Percentiles rank a stretch among this genome's conserved stretches.
Evolutionary conservation across 2,113 vertebrate species (phyloP).

Genomic region (Ramphastos sulfuratus): DNA sequence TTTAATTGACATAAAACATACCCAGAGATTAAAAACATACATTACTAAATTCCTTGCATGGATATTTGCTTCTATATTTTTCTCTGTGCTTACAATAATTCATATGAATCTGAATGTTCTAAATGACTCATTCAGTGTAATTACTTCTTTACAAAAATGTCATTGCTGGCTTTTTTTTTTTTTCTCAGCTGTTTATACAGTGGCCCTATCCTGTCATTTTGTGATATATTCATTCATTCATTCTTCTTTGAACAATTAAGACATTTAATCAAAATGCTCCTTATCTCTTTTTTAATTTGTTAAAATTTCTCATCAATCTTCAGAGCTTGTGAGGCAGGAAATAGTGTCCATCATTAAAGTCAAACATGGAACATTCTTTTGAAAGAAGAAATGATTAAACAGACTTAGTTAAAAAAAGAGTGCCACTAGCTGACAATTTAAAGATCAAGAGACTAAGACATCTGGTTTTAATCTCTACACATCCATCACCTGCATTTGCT

Average conservation of each 20-base stretch:
- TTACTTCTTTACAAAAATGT: conserved; percentile 19
- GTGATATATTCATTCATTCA: background rate
- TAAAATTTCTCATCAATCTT: background rate
- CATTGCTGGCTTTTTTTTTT: background rate
- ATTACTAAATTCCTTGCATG: background rate
- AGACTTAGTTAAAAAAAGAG: background rate
- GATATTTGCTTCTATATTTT: background rate
- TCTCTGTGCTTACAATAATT: background rate
- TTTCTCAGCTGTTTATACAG: background rate
- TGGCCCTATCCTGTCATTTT: background rate
- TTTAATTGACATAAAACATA: background rate
- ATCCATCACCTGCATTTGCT: conserved; percentile 59
- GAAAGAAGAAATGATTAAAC: conserved; percentile 49
- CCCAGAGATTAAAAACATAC: background rate
- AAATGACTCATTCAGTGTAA: background rate
- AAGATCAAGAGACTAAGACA: conserved; percentile 49
- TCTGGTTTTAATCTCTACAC: conserved; percentile 71
- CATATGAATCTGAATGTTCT: background rate
- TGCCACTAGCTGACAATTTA: conserved; percentile 48
- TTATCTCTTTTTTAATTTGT: conserved; percentile 11
- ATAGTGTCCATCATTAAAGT: conserved; percentile 1
- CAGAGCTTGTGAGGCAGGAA: conserved; percentile 11
- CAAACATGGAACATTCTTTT: background rate
- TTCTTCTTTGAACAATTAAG: background rate
- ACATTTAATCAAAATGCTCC: conserved; percentile 1